Evolutionary conservation across 2,888 invertebrate species (phyloP), one percentile per base, ranked within the genome.

Genomic region (Agrotis puta): DNA sequence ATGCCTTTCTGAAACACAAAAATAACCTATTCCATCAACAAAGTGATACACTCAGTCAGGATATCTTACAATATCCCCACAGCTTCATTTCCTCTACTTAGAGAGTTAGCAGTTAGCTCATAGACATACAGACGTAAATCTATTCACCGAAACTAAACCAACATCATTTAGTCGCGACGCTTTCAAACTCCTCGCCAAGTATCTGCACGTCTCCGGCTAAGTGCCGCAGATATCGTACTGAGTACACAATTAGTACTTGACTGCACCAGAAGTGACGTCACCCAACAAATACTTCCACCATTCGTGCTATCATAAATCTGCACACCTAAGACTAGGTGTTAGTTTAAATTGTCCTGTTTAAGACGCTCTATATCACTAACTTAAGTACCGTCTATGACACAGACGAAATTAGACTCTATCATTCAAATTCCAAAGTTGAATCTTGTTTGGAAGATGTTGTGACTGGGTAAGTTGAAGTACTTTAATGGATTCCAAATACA

Each of bases 401-500:
- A 78, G 18, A 14, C 16, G 45, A 85, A 81, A 67, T 64, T 72
- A 64, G 22, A 74, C 79, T 79, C 54, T 85, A 77, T 24, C 0
- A 0, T 2, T 43, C 7, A 27, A 27, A 9, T 1, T 13, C 24
- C 77, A 82, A 64, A 79, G 84, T 78, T 73, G 45, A 66, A 48
- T 81, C 77, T 70, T n/a, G 64, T 18, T 51, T 47, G 51, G 22
- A 11, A 11, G 16, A 24, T 24, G 33, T 64, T 74, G 56, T 71
- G 65, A 65, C 63, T 73, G 73, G 59, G 77, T 74, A 73, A 76
- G 68, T 71, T 84, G 64, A 71, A 88, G 85, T 83, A 83, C 73
- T 83, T 87, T 84, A 88, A 88, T 88, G 88, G 88, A 88, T 88
- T 87, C 74, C 83, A 88, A 89, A 88, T 89, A 85, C 88, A 89